Percentiles rank a stretch among this genome's conserved stretches.
Conservation (phyloP, 2,113 vertebrate genomes). For the Cyanoliseus patagonus region DNA sequence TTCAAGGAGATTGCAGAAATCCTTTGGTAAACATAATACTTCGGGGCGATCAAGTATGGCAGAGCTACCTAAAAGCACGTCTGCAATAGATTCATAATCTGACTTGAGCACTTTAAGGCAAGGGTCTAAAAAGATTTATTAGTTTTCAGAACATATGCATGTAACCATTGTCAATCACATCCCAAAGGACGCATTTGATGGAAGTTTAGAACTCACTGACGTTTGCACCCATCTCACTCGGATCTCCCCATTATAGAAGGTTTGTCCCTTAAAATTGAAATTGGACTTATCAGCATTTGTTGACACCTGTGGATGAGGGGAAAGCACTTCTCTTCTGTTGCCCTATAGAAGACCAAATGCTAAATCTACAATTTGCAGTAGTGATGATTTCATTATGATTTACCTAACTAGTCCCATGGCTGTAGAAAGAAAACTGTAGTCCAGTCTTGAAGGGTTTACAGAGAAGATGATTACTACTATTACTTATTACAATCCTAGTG, state of each 20-base stretch:
- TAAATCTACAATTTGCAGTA: background rate
- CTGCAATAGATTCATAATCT: background rate
- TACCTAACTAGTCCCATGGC: background rate
- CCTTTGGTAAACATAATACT: background rate
- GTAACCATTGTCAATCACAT: background rate
- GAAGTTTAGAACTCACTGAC: conserved; percentile 43
- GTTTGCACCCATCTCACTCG: conserved; percentile 23
- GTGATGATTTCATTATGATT: background rate
- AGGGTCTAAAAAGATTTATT: background rate
- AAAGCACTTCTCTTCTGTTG: conserved; percentile 52
- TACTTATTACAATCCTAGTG: background rate
- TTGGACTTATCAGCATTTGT: background rate
- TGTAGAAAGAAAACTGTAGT: background rate
- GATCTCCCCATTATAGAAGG: background rate
- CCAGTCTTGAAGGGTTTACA: background rate
- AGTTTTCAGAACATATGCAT: background rate
- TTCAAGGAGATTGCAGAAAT: background rate
- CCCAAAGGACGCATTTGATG: background rate
- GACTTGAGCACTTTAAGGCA: background rate
- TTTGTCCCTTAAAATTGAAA: background rate
- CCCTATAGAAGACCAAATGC: conserved; percentile 19
- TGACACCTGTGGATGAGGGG: conserved; percentile 20
- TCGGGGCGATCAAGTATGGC: accelerated
- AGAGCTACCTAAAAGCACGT: background rate
- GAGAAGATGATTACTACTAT: background rate